Evolutionary conservation across 2,113 vertebrate genomes (phyloP).

Genomic region (Rhabdornis inornatus): DNA sequence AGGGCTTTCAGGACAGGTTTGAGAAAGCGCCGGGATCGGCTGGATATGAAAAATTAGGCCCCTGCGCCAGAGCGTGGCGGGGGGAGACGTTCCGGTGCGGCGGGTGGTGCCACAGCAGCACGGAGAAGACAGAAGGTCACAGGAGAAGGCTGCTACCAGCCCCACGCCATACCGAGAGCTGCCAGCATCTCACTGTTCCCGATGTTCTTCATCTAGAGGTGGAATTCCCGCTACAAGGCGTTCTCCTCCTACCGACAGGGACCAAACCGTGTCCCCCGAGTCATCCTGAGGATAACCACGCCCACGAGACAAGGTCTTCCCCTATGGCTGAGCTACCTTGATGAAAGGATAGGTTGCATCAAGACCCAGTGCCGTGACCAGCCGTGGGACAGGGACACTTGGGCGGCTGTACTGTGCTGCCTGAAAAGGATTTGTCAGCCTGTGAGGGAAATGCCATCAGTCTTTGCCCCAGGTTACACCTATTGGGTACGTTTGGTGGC

Average conservation of each 20-base stretch:
- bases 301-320: not conserved
- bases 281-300: not conserved
- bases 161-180: not conserved
- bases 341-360: no score
- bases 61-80: not conserved
- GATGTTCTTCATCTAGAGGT: not conserved
- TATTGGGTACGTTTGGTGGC: not conserved
- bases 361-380: not conserved
- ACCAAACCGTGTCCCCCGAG: accelerated
- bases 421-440: not conserved
- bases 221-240: not conserved
- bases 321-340: no score
- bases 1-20: not conserved
- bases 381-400: not conserved
- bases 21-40: not conserved
- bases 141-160: not conserved
- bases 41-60: not conserved
- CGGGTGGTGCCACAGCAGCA: not conserved
- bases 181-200: not conserved
- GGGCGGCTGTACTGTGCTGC: not conserved
- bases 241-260: not conserved
- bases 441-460: not conserved
- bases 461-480: not conserved
- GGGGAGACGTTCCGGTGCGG: not conserved
- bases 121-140: not conserved